Conservation (phyloP, 2,113 vertebrate genomes). For the Sylvilagus bachmani region DNA sequence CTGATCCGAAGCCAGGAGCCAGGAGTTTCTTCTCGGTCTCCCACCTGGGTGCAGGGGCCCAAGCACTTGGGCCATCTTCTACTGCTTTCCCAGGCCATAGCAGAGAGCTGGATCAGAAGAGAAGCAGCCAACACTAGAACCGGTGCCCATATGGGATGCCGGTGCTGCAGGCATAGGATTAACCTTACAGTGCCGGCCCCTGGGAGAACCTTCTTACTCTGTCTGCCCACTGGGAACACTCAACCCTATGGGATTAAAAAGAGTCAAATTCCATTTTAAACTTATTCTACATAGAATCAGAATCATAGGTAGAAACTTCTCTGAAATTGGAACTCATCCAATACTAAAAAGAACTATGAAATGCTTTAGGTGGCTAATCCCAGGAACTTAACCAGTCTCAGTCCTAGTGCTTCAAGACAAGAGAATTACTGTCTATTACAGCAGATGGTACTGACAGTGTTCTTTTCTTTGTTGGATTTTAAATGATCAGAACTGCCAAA, state of each 20-base stretch:
- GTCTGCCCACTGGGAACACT: neutral
- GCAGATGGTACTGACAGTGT: constrained; percentile 39
- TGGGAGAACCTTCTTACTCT: neutral
- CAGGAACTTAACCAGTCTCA: constrained; percentile 10
- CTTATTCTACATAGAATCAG: neutral
- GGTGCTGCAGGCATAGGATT: too few relatives aligned
- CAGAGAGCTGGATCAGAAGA: too few relatives aligned
- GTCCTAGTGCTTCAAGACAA: constrained; percentile 33
- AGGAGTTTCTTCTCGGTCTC: too few relatives aligned
- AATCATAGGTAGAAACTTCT: neutral
- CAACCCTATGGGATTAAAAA: neutral
- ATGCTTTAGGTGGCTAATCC: neutral
- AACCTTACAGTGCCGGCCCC: too few relatives aligned
- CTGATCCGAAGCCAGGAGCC: too few relatives aligned
- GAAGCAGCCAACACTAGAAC: too few relatives aligned
- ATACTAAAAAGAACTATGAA: neutral
- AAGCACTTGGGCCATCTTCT: too few relatives aligned
- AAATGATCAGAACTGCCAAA: constrained; percentile 66
- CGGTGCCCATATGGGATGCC: too few relatives aligned
- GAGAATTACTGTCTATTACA: neutral
- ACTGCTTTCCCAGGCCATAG: too few relatives aligned
- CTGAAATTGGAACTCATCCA: constrained; percentile 32
- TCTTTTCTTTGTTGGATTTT: constrained; percentile 70
- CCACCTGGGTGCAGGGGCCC: too few relatives aligned
- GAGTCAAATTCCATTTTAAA: neutral